These are phyloP conservation scores for Megalurothrips usitatus DNA, from an alignment of 2,888 invertebrate species.

Conservation along the genomic window DNA sequence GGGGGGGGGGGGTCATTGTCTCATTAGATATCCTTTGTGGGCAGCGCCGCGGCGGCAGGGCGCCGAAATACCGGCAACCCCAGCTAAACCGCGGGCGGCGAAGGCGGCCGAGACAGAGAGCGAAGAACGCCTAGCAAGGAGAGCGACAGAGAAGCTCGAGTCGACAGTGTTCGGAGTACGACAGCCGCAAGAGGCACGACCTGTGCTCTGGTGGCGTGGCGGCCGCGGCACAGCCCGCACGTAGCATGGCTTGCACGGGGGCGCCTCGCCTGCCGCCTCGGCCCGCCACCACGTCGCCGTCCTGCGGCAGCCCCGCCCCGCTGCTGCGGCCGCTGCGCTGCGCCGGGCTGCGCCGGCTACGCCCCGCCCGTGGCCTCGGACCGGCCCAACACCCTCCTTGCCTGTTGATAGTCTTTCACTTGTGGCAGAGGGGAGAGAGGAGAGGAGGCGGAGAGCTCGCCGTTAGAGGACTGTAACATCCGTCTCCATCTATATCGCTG, in stretches of 20 bases:
- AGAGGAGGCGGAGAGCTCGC: background rate
- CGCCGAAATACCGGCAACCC: no score
- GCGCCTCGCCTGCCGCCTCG: background rate
- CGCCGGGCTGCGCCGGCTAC: no score
- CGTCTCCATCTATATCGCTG: no score
- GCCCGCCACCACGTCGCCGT: background rate
- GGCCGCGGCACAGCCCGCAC: no score
- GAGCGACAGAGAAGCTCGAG: no score
- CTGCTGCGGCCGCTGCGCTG: background rate
- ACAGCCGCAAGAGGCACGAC: background rate
- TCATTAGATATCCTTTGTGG: background rate
- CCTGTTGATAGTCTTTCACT: constrained; percentile 23
- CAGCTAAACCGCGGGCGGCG: no score
- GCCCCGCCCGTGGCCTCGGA: background rate
- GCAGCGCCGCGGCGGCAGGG: background rate
- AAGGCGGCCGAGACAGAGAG: no score
- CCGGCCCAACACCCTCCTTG: background rate
- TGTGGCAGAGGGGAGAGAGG: background rate
- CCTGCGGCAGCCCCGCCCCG: background rate
- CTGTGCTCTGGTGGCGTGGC: background rate
- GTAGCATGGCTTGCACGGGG: background rate
- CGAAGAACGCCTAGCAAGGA: no score
- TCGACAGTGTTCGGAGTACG: no score
- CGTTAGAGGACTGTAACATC: no score
- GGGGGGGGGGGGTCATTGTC: no score